These are phyloP conservation scores for Embidobia sp. DNA, from an alignment of 2,888 invertebrate genomes.

Conservation along the genomic window DNA sequence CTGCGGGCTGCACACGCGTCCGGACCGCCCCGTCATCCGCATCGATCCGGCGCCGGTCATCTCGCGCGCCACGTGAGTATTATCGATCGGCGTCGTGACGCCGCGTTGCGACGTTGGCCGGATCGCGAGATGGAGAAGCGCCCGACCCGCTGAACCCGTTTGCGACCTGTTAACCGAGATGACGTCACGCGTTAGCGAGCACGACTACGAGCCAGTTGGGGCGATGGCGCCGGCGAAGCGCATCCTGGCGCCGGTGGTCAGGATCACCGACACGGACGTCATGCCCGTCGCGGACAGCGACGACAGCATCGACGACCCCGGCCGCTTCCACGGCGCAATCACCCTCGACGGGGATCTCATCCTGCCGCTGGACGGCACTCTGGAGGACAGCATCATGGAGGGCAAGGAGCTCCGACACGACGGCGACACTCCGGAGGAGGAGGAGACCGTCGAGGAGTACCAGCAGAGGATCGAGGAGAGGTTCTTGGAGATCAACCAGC, in stretches of 20 bases:
- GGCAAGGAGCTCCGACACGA: conserved; percentile 76
- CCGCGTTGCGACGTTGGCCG: no score
- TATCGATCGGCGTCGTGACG: conserved; percentile 61
- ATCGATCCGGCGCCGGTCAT: conserved; percentile 53
- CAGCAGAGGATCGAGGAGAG: conserved; percentile 86
- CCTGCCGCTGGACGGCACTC: conserved; percentile 79
- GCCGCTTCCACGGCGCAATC: conserved; percentile 73
- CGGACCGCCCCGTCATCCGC: conserved; percentile 52
- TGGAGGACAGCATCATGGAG: conserved; percentile 81
- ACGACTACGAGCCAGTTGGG: conserved; percentile 95
- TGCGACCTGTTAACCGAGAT: conserved; percentile 63
- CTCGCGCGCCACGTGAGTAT: conserved; percentile 57
- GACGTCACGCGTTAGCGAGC: conserved; percentile 88
- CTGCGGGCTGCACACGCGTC: conserved; percentile 44
- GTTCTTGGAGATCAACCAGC: conserved; percentile 85
- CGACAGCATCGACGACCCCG: conserved; percentile 78
- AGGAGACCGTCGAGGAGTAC: conserved; percentile 82
- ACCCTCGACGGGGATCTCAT: conserved; percentile 80
- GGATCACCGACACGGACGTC: conserved; percentile 82
- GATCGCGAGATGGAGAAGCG: no score
- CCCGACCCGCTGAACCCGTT: not conserved
- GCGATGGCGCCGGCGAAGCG: conserved; percentile 80
- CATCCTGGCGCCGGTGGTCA: conserved; percentile 77
- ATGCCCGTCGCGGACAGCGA: conserved; percentile 80
- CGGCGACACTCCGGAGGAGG: conserved; percentile 81